These are phyloP conservation scores for Gandaritis pyraliata DNA, from an alignment of 2,888 invertebrate genomes.

Conservation along the genomic window DNA sequence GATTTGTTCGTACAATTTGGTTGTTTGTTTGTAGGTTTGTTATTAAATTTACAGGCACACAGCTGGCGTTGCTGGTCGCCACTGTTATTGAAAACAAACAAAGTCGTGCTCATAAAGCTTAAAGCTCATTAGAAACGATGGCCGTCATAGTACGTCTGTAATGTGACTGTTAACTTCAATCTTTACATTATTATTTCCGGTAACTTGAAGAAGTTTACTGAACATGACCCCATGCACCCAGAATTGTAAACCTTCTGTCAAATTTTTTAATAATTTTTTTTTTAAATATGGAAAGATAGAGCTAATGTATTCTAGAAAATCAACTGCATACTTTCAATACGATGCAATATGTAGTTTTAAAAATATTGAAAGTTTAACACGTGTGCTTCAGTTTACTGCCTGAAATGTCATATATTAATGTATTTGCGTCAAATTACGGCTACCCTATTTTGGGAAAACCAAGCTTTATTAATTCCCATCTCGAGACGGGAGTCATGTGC, in stretches of 20 bases:
- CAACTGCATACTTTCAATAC: too few species aligned
- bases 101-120: constrained; percentile 19
- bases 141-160: neutral
- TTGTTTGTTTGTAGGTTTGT: constrained; percentile 5
- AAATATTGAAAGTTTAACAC: too few species aligned
- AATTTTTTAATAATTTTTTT: too few species aligned
- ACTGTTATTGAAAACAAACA: constrained; percentile 54
- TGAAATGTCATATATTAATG: too few species aligned
- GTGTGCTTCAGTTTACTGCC: too few species aligned
- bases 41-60: constrained; percentile 18
- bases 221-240: too few species aligned
- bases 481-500: constrained; percentile 45
- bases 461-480: constrained; percentile 43
- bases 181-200: too few species aligned
- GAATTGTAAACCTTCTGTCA: too few species aligned
- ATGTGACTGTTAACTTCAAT: neutral
- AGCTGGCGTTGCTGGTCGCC: constrained; percentile 34
- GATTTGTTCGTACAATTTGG: constrained; percentile 1
- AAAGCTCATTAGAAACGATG: neutral
- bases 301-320: too few species aligned
- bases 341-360: too few species aligned
- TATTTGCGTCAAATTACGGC: neutral
- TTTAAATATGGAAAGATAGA: too few species aligned
- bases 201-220: too few species aligned
- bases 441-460: neutral